Conservation (phyloP, 1,140 invertebrate genomes). For the Megalonaias nervosa region DNA sequence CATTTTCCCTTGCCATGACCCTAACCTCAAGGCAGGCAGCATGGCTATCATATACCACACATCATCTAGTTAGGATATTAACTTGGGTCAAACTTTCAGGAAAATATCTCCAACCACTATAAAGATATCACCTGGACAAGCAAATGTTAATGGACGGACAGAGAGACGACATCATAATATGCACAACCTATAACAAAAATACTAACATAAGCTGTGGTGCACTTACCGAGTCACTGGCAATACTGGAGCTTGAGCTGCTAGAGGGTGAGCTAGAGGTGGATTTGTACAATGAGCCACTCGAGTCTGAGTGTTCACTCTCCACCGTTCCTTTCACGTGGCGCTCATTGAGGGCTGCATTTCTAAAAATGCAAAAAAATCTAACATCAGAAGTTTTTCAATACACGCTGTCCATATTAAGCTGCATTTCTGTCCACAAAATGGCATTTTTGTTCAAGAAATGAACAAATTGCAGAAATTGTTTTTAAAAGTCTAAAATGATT, state of each 20-base stretch:
- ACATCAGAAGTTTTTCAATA: background rate
- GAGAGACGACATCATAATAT: no score
- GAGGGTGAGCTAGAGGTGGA: constrained; percentile 57
- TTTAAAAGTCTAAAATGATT: background rate
- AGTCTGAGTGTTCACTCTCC: constrained; percentile 64
- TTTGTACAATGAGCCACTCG: constrained; percentile 61
- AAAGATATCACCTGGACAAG: no score
- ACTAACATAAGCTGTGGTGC: no score
- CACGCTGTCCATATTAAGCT: background rate
- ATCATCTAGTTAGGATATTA: no score
- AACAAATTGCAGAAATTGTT: constrained; percentile 3
- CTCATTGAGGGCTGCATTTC: constrained; percentile 1
- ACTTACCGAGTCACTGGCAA: constrained; percentile 64
- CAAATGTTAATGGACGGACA: no score
- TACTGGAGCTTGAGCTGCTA: constrained; percentile 53
- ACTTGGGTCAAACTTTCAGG: no score
- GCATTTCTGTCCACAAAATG: background rate
- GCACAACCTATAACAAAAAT: no score
- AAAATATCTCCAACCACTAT: no score
- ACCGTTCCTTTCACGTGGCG: constrained; percentile 9
- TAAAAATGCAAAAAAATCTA: background rate
- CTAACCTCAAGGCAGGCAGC: no score
- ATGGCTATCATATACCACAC: no score
- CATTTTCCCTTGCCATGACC: no score
- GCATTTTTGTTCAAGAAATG: background rate